phyloP scores from a whole-genome alignment of 2,888 invertebrate species.

The Octodonta nipae region DNA sequence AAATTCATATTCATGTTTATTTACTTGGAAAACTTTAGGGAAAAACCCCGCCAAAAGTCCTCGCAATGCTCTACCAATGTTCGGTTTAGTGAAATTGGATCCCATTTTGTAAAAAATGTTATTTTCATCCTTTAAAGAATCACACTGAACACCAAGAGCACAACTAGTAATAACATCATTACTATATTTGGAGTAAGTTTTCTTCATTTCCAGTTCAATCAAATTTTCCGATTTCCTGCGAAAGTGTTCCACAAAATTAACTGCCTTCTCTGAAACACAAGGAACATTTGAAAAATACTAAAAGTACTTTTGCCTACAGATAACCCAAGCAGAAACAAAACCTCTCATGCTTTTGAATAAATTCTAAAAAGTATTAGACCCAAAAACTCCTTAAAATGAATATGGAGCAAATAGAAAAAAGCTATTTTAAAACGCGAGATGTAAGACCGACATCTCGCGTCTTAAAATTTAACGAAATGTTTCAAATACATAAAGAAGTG shows the following conservation, averaged over 20 bases:
- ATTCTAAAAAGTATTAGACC: too few species aligned
- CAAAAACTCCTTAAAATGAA: too few species aligned
- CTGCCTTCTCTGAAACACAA: slow-evolving; percentile 9
- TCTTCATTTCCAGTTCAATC: slow-evolving; percentile 18
- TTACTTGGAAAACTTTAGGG: slow-evolving; percentile 11
- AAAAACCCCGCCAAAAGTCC: slow-evolving; percentile 11
- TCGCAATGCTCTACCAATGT: slow-evolving; percentile 8
- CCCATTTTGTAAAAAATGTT: slow-evolving; percentile 42
- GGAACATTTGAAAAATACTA: too few species aligned
- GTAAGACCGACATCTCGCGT: too few species aligned
- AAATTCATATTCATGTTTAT: slow-evolving; percentile 6
- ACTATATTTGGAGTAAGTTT: slow-evolving; percentile 40
- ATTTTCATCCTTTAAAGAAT: slow-evolving; percentile 40
- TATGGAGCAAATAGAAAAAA: too few species aligned
- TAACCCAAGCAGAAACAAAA: too few species aligned
- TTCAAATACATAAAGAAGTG: too few species aligned
- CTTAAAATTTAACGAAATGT: too few species aligned
- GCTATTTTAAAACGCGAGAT: too few species aligned
- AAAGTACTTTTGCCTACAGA: too few species aligned
- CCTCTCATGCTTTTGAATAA: too few species aligned
- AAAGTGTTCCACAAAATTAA: slow-evolving; percentile 11
- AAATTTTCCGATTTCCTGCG: slow-evolving; percentile 9
- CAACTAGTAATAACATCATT: slow-evolving; percentile 47
- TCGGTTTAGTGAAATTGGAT: slow-evolving; percentile 11
- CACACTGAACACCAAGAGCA: slow-evolving; percentile 43